Conservation (phyloP, 2,888 invertebrate genomes). For the Andrena praecox region DNA sequence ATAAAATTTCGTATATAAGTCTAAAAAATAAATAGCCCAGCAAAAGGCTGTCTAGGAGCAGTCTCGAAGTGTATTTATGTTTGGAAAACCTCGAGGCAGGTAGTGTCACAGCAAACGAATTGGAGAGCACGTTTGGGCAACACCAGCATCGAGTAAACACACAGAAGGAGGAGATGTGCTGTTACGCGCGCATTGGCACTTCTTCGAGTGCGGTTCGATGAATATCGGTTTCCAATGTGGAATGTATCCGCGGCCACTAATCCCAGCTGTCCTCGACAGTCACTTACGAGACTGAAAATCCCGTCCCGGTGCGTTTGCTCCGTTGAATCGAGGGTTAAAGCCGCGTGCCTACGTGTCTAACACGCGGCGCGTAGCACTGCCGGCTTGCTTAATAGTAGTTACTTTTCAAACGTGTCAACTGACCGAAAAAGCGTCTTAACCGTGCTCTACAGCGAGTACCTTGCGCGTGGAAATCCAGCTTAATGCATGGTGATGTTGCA, state of each 20-base stretch:
- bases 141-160: conserved; percentile 10
- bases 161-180: conserved; percentile 32
- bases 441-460: neutral
- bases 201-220: conserved; percentile 44
- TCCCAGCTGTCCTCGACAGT: conserved; percentile 60
- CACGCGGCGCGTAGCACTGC: neutral
- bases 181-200: conserved; percentile 46
- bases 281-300: conserved; percentile 64
- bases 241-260: conserved; percentile 61
- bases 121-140: conserved; percentile 39
- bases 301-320: conserved; percentile 35
- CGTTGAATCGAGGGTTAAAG: conserved; percentile 9
- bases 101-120: conserved; percentile 12
- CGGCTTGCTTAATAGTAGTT: neutral
- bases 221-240: conserved; percentile 74
- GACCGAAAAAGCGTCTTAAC: neutral
- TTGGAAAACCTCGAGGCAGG: too few relatives aligned
- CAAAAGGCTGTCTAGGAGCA: too few relatives aligned
- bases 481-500: conserved; percentile 29
- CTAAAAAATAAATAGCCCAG: too few relatives aligned
- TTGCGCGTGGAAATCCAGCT: neutral
- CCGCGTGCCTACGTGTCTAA: neutral
- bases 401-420: neutral
- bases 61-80: too few relatives aligned
- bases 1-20: too few relatives aligned